Conservation (phyloP, 2,113 vertebrate species). For the Tretioscincus oriximinensis region DNA sequence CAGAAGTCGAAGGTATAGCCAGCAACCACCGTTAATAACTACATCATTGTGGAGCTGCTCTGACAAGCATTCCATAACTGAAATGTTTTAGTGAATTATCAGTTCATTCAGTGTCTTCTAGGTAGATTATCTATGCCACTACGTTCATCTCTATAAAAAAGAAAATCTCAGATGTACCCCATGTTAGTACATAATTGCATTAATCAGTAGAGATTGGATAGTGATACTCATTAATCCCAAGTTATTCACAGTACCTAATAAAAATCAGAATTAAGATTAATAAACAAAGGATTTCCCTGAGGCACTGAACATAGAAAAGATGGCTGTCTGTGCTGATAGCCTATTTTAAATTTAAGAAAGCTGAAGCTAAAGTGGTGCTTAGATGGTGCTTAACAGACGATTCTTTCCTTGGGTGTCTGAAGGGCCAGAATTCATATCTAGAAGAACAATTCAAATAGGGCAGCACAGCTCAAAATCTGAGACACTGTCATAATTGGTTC, state of each 20-base stretch:
- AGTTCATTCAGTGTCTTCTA: no score
- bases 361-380: background rate
- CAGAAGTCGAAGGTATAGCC: no score
- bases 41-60: no score
- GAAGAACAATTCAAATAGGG: no score
- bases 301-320: no score
- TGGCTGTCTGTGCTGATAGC: background rate
- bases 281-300: no score
- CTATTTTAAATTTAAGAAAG: background rate
- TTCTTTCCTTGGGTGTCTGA: background rate
- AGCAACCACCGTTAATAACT: no score
- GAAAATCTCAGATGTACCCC: slow-evolving; percentile 14
- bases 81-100: no score
- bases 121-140: no score
- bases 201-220: background rate
- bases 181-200: slow-evolving; percentile 21
- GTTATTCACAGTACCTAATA: background rate
- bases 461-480: no score
- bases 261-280: background rate
- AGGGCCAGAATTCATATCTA: background rate
- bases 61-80: no score
- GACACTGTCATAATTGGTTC: no score
- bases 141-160: background rate
- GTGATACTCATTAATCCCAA: background rate
- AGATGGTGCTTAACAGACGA: background rate